These are phyloP conservation scores for Apis dorsata DNA, from an alignment of 1,140 invertebrate genomes.

Conservation along the genomic window DNA sequence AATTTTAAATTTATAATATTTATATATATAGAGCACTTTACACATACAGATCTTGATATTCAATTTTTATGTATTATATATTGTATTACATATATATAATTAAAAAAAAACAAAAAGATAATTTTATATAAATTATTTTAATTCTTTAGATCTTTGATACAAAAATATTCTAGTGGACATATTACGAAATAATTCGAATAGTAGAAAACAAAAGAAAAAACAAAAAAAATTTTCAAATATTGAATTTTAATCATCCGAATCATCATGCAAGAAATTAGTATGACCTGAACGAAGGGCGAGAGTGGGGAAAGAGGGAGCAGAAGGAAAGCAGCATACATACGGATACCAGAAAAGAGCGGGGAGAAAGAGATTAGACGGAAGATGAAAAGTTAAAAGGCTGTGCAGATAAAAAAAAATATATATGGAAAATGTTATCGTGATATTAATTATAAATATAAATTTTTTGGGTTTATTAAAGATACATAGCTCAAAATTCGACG, in stretches of 20 bases:
- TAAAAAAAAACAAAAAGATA: neutral
- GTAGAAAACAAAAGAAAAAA: neutral
- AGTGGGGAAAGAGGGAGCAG: conserved; percentile 44
- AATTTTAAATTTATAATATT: neutral
- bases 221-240: conserved; percentile 23
- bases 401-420: conserved; percentile 53
- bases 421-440: conserved; percentile 60
- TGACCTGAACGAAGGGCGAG: conserved; percentile 60
- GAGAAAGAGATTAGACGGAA: conserved; percentile 58
- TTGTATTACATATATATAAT: neutral
- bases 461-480: conserved; percentile 66
- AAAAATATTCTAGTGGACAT: neutral
- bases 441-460: conserved; percentile 74
- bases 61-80: no score
- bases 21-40: no score
- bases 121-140: neutral
- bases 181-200: neutral
- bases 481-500: conserved; percentile 9
- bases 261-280: conserved; percentile 72
- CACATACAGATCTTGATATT: no score
- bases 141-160: neutral
- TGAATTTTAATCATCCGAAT: conserved; percentile 65
- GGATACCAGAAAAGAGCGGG: conserved; percentile 61
- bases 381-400: conserved; percentile 57
- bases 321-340: conserved; percentile 55